phyloP scores from a whole-genome alignment of 2,797 vertebrate genomes.

The Falco concolor region DNA sequence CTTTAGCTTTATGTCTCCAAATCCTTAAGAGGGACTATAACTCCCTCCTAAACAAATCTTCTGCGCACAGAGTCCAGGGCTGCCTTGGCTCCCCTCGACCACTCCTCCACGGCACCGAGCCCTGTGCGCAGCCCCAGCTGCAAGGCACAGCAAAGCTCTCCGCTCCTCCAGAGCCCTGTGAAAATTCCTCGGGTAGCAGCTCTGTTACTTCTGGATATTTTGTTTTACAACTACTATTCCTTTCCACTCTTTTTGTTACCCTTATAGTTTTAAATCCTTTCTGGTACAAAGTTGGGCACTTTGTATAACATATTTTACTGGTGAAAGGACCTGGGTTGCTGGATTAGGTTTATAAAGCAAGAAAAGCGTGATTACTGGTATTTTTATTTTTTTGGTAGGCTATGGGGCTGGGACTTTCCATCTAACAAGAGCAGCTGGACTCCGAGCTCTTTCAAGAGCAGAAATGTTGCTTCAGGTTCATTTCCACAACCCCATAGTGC shows the following conservation, averaged over 20 bases:
- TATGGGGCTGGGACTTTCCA: constrained; percentile 25
- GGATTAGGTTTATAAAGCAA: constrained; percentile 7
- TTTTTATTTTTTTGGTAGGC: background rate
- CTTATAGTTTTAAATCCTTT: background rate
- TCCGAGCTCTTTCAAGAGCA: constrained; percentile 19
- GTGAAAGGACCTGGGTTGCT: background rate
- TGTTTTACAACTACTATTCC: background rate
- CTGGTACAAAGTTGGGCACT: background rate
- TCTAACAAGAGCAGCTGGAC: constrained; percentile 38
- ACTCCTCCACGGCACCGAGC: accelerated
- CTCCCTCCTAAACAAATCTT: background rate
- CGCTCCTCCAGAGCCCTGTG: background rate
- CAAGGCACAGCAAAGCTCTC: background rate
- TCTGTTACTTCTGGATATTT: background rate
- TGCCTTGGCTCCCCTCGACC: background rate
- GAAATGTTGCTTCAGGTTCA: constrained; percentile 37
- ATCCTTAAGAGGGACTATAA: background rate
- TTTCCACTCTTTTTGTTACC: background rate
- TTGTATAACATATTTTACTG: background rate
- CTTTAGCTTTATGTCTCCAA: background rate
- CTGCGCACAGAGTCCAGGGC: background rate
- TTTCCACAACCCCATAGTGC: background rate
- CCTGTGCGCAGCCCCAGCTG: background rate
- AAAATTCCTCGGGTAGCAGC: background rate
- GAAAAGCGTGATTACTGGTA: background rate